phyloP scores from a whole-genome alignment of 2,888 invertebrate species.

The Ophonus ardosiacus region DNA sequence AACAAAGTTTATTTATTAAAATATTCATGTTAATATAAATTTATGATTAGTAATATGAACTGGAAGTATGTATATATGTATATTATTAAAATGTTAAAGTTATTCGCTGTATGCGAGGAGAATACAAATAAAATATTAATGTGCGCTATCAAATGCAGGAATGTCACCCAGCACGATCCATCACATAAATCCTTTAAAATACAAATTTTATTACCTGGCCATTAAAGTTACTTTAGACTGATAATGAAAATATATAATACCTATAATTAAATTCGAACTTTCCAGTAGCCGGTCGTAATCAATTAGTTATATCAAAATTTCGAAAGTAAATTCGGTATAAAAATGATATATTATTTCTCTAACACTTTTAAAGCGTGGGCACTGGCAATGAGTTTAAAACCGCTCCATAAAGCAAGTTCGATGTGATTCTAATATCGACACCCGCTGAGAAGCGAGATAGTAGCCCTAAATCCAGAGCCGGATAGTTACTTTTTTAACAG shows the following conservation, averaged over 20 bases:
- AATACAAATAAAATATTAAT: neutral
- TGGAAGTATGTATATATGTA: too few relatives aligned
- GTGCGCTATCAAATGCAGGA: neutral
- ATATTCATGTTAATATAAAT: too few relatives aligned
- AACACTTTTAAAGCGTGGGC: constrained; percentile 32
- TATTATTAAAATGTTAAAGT: neutral
- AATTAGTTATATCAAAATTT: constrained; percentile 33
- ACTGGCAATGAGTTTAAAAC: neutral
- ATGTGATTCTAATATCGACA: constrained; percentile 22
- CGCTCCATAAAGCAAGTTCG: constrained; percentile 22
- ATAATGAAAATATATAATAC: constrained; percentile 26
- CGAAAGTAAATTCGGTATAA: constrained; percentile 37
- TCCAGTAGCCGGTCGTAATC: constrained; percentile 32
- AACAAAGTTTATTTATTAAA: too few relatives aligned
- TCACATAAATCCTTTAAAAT: neutral
- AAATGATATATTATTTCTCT: constrained; percentile 40
- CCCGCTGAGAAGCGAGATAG: neutral
- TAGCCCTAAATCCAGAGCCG: neutral
- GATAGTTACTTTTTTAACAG: neutral
- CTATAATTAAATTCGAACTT: constrained; percentile 32
- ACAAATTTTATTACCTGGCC: neutral
- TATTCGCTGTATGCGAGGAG: neutral
- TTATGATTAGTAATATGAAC: too few relatives aligned
- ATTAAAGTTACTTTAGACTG: constrained; percentile 11
- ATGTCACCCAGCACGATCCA: neutral